phyloP scores from a whole-genome alignment of 2,888 invertebrate species.

The Pecten maximus region DNA sequence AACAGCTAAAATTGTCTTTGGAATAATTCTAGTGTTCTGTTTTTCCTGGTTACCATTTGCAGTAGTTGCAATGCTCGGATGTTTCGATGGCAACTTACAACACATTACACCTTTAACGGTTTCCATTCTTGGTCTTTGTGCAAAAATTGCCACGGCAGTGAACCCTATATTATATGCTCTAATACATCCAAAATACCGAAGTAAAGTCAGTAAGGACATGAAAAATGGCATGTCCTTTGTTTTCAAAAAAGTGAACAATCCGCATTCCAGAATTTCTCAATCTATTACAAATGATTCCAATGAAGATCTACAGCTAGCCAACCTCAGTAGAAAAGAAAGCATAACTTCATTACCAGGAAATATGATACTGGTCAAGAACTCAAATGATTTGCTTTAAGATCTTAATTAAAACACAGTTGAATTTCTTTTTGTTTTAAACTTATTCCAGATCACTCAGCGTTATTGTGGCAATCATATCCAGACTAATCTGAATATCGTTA shows the following conservation, averaged over 20 bases:
- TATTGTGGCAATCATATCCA: no score
- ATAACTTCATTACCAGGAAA: neutral
- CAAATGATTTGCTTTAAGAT: neutral
- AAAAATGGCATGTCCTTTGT: neutral
- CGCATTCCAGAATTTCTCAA: neutral
- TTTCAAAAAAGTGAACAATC: neutral
- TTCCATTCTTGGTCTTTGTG: neutral
- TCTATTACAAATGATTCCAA: neutral
- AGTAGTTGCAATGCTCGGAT: neutral
- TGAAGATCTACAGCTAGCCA: neutral
- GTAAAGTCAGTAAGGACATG: neutral
- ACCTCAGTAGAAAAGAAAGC: neutral
- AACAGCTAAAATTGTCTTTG: neutral
- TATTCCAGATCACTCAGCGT: no score
- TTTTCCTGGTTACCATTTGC: neutral
- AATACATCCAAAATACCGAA: neutral
- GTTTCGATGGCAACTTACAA: neutral
- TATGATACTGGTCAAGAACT: neutral
- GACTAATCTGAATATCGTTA: no score
- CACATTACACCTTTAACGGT: neutral
- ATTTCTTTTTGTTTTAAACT: no score
- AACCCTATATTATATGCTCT: neutral
- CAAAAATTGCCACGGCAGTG: slow-evolving; percentile 11
- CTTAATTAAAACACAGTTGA: no score
- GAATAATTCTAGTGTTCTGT: neutral